Evolutionary conservation across 1,140 invertebrate genomes (phyloP).

Genomic region (Megalonaias nervosa): DNA sequence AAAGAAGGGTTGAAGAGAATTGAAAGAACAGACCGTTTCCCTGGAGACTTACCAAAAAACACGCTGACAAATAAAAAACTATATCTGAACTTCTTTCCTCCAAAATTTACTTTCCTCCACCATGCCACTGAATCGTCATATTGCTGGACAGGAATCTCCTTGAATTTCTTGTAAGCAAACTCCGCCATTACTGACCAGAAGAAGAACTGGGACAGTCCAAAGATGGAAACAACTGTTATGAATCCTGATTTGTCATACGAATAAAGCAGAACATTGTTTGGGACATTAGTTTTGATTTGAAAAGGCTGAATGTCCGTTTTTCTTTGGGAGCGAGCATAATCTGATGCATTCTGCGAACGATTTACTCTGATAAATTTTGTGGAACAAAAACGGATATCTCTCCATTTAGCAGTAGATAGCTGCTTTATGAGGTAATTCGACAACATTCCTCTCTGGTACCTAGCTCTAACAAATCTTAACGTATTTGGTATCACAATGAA

Average conservation of each 20-base stretch:
- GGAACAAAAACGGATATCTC: too few species aligned
- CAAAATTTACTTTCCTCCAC: slow-evolving; percentile 15
- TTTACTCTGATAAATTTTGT: too few species aligned
- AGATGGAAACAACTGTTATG: not conserved
- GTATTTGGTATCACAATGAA: too few species aligned
- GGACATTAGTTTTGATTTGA: slow-evolving; percentile 3
- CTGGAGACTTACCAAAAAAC: slow-evolving; percentile 6
- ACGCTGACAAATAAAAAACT: not conserved
- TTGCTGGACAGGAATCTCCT: not conserved
- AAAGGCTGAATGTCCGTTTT: not conserved
- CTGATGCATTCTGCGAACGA: too few species aligned
- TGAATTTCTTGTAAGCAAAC: not conserved
- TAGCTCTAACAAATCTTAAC: too few species aligned
- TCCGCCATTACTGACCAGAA: slow-evolving; percentile 3
- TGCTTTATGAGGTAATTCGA: too few species aligned
- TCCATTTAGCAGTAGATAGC: too few species aligned
- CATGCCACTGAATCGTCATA: slow-evolving; percentile 6
- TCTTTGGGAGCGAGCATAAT: too few species aligned
- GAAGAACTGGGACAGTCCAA: slow-evolving; percentile 1
- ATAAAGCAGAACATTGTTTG: slow-evolving; percentile 6
- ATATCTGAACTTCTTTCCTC: not conserved
- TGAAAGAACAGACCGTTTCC: too few species aligned
- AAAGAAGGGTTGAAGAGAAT: not conserved
- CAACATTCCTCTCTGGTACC: too few species aligned
- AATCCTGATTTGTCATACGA: slow-evolving; percentile 2